phyloP scores from a whole-genome alignment of 2,113 vertebrate species.

The Zapus hudsonius region DNA sequence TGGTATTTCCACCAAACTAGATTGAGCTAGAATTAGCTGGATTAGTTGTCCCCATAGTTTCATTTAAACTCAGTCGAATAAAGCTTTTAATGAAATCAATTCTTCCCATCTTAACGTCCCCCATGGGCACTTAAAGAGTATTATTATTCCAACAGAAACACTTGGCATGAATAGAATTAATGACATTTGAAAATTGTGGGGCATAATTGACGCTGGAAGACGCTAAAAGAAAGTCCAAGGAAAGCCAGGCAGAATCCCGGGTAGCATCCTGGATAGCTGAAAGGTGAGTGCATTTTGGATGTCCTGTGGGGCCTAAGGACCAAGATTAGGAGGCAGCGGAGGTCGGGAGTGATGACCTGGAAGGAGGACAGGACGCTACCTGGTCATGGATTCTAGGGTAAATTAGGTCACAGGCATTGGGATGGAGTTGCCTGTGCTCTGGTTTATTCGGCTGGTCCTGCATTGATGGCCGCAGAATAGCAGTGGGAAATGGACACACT shows the following conservation, averaged over 20 bases:
- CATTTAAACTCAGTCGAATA: slow-evolving; percentile 35
- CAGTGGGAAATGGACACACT: not conserved
- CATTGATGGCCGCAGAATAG: too few species aligned
- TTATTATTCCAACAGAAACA: slow-evolving; percentile 43
- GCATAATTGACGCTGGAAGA: not conserved
- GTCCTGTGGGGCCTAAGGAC: not conserved
- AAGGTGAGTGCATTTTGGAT: not conserved
- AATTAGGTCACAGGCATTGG: not conserved
- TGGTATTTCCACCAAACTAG: not conserved
- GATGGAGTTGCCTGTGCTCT: not conserved
- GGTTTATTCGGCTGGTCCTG: not conserved
- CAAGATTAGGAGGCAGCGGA: not conserved
- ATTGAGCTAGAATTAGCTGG: slow-evolving; percentile 24
- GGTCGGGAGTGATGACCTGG: too few species aligned
- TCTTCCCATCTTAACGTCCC: not conserved
- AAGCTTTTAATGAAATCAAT: slow-evolving; percentile 45
- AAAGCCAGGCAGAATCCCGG: not conserved
- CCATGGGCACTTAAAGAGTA: not conserved
- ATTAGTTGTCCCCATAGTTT: slow-evolving; percentile 24
- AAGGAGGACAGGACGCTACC: not conserved
- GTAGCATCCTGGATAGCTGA: not conserved
- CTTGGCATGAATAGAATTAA: slow-evolving; percentile 31
- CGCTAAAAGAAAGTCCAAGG: not conserved
- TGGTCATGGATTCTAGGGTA: not conserved
- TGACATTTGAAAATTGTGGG: slow-evolving; percentile 11